Conservation (phyloP, 1,140 invertebrate species). For the Vollenhovia emeryi region DNA sequence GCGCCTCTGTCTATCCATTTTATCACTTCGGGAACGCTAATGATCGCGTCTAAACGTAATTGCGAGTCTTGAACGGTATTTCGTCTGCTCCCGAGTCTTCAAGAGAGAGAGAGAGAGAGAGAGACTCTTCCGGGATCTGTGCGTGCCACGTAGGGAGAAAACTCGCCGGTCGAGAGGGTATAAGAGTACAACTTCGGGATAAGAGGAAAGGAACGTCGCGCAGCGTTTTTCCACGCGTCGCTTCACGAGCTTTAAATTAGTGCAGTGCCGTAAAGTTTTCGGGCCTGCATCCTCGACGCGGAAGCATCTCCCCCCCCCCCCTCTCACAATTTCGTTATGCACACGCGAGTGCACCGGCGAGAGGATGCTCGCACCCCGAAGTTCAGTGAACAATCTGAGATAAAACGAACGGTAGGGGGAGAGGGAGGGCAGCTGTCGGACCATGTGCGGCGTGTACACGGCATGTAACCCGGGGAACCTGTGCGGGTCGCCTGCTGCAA, state of each 20-base stretch:
- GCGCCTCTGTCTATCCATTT: background rate
- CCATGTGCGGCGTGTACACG: conserved; percentile 43
- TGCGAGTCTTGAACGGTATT: background rate
- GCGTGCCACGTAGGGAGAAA: background rate
- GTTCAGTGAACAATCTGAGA: conserved; percentile 70
- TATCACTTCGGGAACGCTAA: background rate
- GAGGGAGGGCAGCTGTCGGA: conserved; percentile 60
- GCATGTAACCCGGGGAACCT: conserved; percentile 55
- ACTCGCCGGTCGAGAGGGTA: background rate
- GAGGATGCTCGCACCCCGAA: conserved; percentile 24
- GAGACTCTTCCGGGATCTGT: background rate
- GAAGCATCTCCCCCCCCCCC: background rate
- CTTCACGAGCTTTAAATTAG: conserved; percentile 23
- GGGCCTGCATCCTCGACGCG: background rate
- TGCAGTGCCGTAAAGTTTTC: conserved; percentile 46
- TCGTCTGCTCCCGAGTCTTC: background rate
- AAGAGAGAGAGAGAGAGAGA: too few species aligned
- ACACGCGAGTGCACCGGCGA: conserved; percentile 6
- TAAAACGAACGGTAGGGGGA: conserved; percentile 32
- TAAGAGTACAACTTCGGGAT: too few species aligned
- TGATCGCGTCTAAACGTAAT: background rate
- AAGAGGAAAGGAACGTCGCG: background rate
- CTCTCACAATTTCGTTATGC: conserved; percentile 61
- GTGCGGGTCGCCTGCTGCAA: conserved; percentile 45
- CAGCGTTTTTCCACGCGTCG: background rate